Base-by-base conservation (phyloP, 2,888 invertebrate species). In the Xestia c-nigrum region DNA sequence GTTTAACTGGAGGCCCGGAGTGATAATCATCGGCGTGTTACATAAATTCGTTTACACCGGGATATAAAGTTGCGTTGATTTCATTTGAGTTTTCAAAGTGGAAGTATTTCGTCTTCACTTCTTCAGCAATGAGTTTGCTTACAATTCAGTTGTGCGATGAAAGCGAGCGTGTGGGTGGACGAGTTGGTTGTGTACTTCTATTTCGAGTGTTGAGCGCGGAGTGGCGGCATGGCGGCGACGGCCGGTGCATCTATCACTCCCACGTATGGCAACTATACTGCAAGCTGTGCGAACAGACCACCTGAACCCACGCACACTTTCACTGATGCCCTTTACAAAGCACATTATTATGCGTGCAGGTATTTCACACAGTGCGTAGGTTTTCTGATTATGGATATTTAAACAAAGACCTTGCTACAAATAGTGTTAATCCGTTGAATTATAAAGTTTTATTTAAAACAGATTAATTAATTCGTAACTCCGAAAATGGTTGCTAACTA, bases 201-300 rank as follows among this genome's bases (percentile, higher is more conserved):
- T 89, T 88, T 88, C 71, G 81, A 87, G 78, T 84, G 70, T 78
- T 64, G 85, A 71, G 74, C 75, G 66, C 43, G 50, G 57, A 61
- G 38, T 71, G 80, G 74, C 81, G 73, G 74, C 63, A 61, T 55
- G 82, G 84, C 81, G 85, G 77, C 81, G 82, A 76, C 83, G 83
- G 83, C 72, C 81, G 81, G 83, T 90, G 91, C 91, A 93, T 92
- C 89, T 87, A 90, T 92, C 92, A 92, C 90, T 84, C 92, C 92
- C 88, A 90, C 93, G 90, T 88, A 86, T 88, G 85, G 83, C 65
- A 78, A 84, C 80, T 76, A 84, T 75, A 85, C 78, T 87, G 85
- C 86, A 84, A 81, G 87, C 85, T 80, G 80, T 84, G 86, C 86
- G 77, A 84, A 88, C 84, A 78, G 80, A 83, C 83, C 83, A 84